phyloP scores from a whole-genome alignment of 2,888 invertebrate species.

The Mesopsocus fuscifrons region DNA sequence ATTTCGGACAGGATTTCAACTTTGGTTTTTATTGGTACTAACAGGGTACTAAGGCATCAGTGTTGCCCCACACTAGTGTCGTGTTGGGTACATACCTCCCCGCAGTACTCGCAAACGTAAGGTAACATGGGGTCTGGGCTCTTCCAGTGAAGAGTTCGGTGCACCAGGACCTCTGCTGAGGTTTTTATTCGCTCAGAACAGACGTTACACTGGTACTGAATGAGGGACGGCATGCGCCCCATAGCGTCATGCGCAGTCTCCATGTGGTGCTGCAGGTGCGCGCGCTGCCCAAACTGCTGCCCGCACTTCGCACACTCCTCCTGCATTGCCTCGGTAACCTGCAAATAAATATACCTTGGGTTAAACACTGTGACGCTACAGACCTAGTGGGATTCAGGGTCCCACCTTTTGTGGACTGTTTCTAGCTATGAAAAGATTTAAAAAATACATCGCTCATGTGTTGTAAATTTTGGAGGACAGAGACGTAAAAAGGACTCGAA shows the following conservation, averaged over 20 bases:
- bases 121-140: conserved; percentile 6
- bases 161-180: conserved; percentile 14
- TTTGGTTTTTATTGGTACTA: too few relatives aligned
- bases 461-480: too few relatives aligned
- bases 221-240: conserved; percentile 14
- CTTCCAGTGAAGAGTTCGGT: conserved; percentile 14
- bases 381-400: too few relatives aligned
- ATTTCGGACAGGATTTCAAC: too few relatives aligned
- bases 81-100: conserved; percentile 11
- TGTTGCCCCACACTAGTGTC: conserved; percentile 13
- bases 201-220: conserved; percentile 15
- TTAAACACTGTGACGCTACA: too few relatives aligned
- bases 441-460: too few relatives aligned
- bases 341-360: too few relatives aligned
- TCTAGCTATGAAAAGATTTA: too few relatives aligned
- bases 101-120: conserved; percentile 15
- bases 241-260: conserved; percentile 11
- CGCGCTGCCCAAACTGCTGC: conserved; percentile 12
- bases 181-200: conserved; percentile 15
- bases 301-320: conserved; percentile 15
- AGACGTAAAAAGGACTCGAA: too few relatives aligned
- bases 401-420: too few relatives aligned
- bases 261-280: conserved; percentile 13
- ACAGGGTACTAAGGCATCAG: conserved; percentile 11
- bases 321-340: too few relatives aligned